Base-by-base conservation (phyloP, 1,140 invertebrate species). In the Schlechtendalia chinensis region DNA sequence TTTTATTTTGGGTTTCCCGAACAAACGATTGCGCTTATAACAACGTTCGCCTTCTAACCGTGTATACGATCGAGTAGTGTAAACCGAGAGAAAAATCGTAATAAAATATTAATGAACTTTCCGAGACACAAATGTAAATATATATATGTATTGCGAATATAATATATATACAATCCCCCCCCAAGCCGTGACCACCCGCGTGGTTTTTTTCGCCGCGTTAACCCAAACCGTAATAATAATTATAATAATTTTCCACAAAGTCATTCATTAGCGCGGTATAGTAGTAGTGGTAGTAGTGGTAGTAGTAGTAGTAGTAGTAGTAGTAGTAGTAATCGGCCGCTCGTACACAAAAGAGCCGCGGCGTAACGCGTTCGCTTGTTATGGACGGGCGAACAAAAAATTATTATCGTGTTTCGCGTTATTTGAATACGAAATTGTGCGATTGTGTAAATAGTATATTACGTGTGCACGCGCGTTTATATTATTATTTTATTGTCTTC, bases 341-440 rank as follows among this genome's bases (percentile, higher is more conserved):
- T 39, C 3, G 74, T 24, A 16, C 56, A 61, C 74, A 77, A 61
- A 77, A 77, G 56, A 59, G 74, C 39, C n/a, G n/a, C n/a, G n/a
- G 32, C 32, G 32, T 39, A 39, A 39, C 32, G 32, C 32, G 32
- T 8, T 39, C 32, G 32, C 54, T 59, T 77, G 74, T 77, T 77
- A 75, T 32, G 22, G 56, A 45, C 74, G 74, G 22, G 54, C 32
- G 32, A 45, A 45, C 56, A 77, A 47, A 77, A 39, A 77, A 77
- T 77, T 45, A 77, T 58, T 56, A 39, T 77, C 59, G 54, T 77
- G 74, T 77, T 77, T 77, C 56, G 39, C 39, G n/a, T 77, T 77
- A 77, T 77, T 77, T 77, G 74, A 77, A 77, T 77, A 77, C 74
- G 59, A 77, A 77, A 77, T 77, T 77, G 32, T 77, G 56, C 74